Percentiles rank a stretch among this genome's conserved stretches.
Conservation (phyloP, 1,140 invertebrate genomes). For the Diorhabda elongata region DNA sequence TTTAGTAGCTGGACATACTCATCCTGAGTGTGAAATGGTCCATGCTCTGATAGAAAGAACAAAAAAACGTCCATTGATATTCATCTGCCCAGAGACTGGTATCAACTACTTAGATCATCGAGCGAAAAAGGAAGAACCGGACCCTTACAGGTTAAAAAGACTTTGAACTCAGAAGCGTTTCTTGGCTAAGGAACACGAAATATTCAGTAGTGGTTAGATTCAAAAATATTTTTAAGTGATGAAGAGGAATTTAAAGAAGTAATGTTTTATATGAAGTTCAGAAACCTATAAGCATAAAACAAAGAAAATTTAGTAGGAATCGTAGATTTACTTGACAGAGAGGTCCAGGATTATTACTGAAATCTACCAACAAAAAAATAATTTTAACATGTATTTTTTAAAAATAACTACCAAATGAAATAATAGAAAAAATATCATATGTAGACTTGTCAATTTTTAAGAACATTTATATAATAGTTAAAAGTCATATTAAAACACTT, state of each 20-base stretch:
- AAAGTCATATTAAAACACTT: too few species aligned
- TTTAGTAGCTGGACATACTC: neutral
- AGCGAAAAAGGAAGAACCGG: neutral
- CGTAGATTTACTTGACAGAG: neutral
- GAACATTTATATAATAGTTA: too few species aligned
- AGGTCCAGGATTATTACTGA: neutral
- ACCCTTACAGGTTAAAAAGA: neutral
- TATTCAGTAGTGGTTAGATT: neutral
- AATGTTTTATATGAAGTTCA: neutral
- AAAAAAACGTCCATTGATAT: neutral
- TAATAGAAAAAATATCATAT: too few species aligned
- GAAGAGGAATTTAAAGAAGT: neutral
- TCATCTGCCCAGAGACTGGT: neutral
- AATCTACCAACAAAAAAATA: neutral
- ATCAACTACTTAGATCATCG: neutral
- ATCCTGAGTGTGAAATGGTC: neutral
- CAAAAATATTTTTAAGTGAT: neutral
- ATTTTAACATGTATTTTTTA: too few species aligned
- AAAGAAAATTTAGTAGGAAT: neutral
- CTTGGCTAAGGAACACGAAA: neutral
- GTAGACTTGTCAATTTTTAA: too few species aligned
- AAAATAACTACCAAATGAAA: too few species aligned
- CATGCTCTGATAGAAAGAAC: neutral
- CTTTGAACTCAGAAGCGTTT: neutral
- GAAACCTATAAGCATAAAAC: neutral